Evolutionary conservation across 2,888 invertebrate genomes (phyloP).

Genomic region (Euproctis similis): DNA sequence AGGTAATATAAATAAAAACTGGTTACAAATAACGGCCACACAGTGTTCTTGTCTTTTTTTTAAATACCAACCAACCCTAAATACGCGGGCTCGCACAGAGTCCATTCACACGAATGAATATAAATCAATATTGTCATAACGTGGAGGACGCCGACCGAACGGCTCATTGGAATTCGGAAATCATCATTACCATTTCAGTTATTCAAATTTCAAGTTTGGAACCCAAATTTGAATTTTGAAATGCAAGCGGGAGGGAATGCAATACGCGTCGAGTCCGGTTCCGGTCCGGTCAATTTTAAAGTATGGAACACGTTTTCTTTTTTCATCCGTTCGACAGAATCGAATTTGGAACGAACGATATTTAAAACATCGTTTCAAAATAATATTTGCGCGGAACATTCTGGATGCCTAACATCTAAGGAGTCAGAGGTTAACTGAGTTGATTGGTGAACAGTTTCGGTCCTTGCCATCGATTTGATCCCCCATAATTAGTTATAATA

Average conservation of each 20-base stretch:
- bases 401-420: constrained; percentile 41
- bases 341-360: neutral
- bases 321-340: constrained; percentile 1
- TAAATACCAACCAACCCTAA: too few species aligned
- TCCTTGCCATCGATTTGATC: constrained; percentile 42
- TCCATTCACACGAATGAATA: constrained; percentile 6
- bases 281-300: constrained; percentile 13
- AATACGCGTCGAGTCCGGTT: constrained; percentile 23
- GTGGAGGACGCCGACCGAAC: constrained; percentile 22
- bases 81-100: neutral
- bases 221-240: constrained; percentile 27
- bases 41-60: too few species aligned
- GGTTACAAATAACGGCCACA: too few species aligned
- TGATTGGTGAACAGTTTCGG: constrained; percentile 33
- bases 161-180: constrained; percentile 7
- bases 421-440: constrained; percentile 44
- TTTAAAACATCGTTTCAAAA: neutral
- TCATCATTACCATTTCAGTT: constrained; percentile 4
- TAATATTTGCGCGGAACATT: constrained; percentile 37
- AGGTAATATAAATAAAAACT: too few species aligned
- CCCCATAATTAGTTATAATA: constrained; percentile 30
- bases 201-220: constrained; percentile 8
- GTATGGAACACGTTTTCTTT: constrained; percentile 15
- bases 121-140: too few species aligned
- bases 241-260: too few species aligned